Conservation (phyloP, 2,888 invertebrate genomes). For the Pammene fasciana region DNA sequence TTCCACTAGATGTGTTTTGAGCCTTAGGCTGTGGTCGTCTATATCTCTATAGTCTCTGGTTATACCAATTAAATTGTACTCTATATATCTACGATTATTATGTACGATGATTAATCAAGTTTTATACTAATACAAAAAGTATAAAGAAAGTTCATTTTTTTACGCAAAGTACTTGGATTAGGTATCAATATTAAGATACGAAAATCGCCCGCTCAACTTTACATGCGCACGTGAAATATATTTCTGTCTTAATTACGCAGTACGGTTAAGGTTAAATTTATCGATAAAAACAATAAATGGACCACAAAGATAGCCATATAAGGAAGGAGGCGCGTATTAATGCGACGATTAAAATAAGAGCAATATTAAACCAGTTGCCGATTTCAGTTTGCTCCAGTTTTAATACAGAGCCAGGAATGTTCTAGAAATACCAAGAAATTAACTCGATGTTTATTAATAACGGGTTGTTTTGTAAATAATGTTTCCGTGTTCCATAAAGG, state of each 20-base stretch:
- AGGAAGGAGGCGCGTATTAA: conserved; percentile 31
- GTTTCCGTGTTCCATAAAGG: background rate
- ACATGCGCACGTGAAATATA: background rate
- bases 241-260: conserved; percentile 16
- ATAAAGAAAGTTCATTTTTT: no score
- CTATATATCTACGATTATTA: no score
- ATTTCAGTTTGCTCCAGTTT: conserved; percentile 37
- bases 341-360: conserved; percentile 26
- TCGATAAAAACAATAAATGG: conserved; percentile 24
- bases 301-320: conserved; percentile 30
- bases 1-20: no score
- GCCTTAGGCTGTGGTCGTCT: no score
- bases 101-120: no score
- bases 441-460: conserved; percentile 5
- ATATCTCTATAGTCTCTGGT: no score
- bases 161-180: no score
- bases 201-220: background rate
- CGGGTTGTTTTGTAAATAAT: background rate
- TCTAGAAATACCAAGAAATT: conserved; percentile 30
- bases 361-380: conserved; percentile 33
- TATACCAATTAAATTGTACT: no score
- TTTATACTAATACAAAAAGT: no score
- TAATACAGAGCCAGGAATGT: conserved; percentile 19
- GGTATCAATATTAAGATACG: no score
- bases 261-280: conserved; percentile 10